Conservation (phyloP, 2,888 invertebrate species). For the Dermolepida albohirtum region DNA sequence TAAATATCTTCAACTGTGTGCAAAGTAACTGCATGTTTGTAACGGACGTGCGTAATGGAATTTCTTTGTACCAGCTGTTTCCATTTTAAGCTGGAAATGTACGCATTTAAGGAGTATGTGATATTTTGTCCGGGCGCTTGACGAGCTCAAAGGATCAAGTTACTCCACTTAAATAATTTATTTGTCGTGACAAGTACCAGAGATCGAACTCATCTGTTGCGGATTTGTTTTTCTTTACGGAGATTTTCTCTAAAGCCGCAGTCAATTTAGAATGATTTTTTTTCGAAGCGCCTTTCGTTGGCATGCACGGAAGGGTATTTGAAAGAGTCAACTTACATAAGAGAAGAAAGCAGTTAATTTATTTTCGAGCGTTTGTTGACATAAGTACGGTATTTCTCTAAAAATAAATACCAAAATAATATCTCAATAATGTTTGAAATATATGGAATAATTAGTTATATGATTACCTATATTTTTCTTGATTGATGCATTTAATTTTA, state of each 20-base stretch:
- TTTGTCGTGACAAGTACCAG: conserved; percentile 20
- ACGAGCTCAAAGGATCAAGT: conserved; percentile 28
- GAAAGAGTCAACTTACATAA: too few relatives aligned
- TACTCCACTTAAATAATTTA: conserved; percentile 36
- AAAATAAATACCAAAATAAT: too few relatives aligned
- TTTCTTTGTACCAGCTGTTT: conserved; percentile 26
- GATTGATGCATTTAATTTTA: too few relatives aligned
- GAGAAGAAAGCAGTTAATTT: too few relatives aligned
- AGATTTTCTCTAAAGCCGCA: conserved; percentile 3
- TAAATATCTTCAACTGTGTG: too few relatives aligned
- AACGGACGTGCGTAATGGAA: conserved; percentile 20
- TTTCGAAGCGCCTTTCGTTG: too few relatives aligned
- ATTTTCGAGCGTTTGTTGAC: too few relatives aligned
- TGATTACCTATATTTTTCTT: too few relatives aligned
- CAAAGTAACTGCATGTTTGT: conserved; percentile 13
- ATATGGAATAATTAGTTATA: too few relatives aligned
- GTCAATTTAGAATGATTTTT: not conserved
- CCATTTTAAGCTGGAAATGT: conserved; percentile 34
- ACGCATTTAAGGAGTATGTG: conserved; percentile 26
- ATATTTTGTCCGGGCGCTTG: conserved; percentile 29
- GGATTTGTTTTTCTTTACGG: conserved; percentile 20
- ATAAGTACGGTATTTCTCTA: too few relatives aligned
- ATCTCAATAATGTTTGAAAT: too few relatives aligned
- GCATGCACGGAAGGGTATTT: too few relatives aligned
- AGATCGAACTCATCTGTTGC: conserved; percentile 19